Percentiles rank a stretch among this genome's conserved stretches.
Conservation (phyloP, 1,140 invertebrate species). For the Neuroterus valhalla region DNA sequence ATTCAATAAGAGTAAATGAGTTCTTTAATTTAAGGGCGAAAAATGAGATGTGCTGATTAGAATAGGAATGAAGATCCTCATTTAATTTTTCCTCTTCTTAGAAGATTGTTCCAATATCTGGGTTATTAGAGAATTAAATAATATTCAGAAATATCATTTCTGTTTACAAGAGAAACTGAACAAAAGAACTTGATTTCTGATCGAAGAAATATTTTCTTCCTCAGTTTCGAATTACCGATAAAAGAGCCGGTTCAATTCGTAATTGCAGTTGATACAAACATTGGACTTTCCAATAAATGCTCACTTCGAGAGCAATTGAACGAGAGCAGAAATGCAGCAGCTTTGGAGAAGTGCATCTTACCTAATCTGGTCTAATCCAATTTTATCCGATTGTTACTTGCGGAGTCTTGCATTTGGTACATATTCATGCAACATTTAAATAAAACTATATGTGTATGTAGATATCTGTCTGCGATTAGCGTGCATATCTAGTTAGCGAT, state of each 20-base stretch:
- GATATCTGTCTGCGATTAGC: background rate
- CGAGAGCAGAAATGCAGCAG: slow-evolving; percentile 14
- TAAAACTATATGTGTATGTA: background rate
- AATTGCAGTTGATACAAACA: slow-evolving; percentile 13
- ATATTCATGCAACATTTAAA: background rate
- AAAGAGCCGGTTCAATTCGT: background rate
- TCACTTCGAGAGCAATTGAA: slow-evolving; percentile 17
- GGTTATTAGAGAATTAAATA: no score
- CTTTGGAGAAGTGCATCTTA: slow-evolving; percentile 25
- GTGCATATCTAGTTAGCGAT: background rate
- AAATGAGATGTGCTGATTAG: no score
- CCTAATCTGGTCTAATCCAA: slow-evolving; percentile 22
- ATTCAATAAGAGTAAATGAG: no score
- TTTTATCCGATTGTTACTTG: background rate
- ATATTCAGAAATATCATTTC: background rate
- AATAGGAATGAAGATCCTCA: no score
- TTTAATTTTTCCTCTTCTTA: no score
- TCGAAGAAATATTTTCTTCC: background rate
- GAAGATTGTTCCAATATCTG: no score
- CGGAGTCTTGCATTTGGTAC: background rate
- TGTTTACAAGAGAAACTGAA: background rate
- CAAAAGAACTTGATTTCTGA: background rate
- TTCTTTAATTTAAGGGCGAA: no score
- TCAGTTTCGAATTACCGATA: background rate
- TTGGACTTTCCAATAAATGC: slow-evolving; percentile 25